Percentiles rank a stretch among this genome's conserved stretches.
phyloP scores from a whole-genome alignment of 2,797 vertebrate species.

The Sternarchorhynchus goeldii region DNA sequence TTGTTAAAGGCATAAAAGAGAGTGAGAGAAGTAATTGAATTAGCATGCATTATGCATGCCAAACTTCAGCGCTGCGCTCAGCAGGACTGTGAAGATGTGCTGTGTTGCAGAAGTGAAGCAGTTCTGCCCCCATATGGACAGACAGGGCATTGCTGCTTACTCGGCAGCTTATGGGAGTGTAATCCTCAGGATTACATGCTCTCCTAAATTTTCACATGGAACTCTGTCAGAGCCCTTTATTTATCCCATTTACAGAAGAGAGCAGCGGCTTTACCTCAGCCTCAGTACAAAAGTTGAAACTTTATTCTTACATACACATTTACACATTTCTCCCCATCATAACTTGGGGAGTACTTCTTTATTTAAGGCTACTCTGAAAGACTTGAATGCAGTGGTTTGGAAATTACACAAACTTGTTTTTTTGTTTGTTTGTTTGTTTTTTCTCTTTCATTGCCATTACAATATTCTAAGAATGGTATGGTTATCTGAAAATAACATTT shows the following conservation, averaged over 20 bases:
- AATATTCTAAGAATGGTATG: too few species aligned
- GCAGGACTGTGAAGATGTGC: slow-evolving; percentile 16
- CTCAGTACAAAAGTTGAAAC: too few species aligned
- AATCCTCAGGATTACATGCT: slow-evolving; percentile 3
- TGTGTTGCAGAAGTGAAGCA: not conserved
- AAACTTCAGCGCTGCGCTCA: slow-evolving; percentile 23
- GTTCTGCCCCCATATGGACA: slow-evolving; percentile 21
- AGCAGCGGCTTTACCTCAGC: not conserved
- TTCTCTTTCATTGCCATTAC: too few species aligned
- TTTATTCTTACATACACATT: too few species aligned
- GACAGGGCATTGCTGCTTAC: slow-evolving; percentile 12
- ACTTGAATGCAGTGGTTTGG: too few species aligned
- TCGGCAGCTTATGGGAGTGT: not conserved
- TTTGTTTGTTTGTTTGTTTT: too few species aligned
- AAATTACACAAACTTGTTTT: too few species aligned
- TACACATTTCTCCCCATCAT: too few species aligned
- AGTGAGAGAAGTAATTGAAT: slow-evolving; percentile 42
- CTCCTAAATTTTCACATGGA: not conserved
- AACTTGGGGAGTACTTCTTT: too few species aligned
- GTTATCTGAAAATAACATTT: too few species aligned
- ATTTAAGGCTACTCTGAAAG: too few species aligned
- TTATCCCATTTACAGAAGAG: not conserved
- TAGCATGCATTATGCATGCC: slow-evolving; percentile 41
- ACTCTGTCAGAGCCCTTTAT: not conserved
- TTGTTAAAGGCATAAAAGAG: slow-evolving; percentile 50